Percentiles rank a stretch among this genome's conserved stretches.
phyloP scores from a whole-genome alignment of 2,113 vertebrate species.

The Urocynchramus pylzowi region DNA sequence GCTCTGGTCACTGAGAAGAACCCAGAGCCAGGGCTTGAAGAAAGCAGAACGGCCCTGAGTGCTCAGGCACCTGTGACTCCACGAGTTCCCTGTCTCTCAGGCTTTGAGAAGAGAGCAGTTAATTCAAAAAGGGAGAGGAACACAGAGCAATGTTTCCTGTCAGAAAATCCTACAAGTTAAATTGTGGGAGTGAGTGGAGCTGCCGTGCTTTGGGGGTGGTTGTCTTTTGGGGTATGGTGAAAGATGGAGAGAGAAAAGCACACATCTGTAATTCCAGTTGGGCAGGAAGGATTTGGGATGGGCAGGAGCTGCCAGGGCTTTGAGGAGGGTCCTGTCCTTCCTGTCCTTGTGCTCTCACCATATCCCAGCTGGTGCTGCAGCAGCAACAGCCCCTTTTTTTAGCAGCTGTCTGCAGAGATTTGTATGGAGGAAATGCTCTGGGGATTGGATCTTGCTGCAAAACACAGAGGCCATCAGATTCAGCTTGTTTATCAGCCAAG shows the following conservation, averaged over 20 bases:
- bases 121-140: neutral
- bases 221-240: neutral
- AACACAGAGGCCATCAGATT: neutral
- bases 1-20: neutral
- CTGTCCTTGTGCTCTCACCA: neutral
- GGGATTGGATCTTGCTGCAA: neutral
- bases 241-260: neutral
- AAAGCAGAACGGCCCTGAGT: neutral
- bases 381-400: neutral
- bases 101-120: neutral
- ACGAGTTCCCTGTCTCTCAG: fast-evolving
- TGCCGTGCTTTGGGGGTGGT: neutral
- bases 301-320: neutral
- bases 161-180: neutral
- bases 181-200: neutral
- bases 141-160: neutral
- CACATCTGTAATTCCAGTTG: fast-evolving
- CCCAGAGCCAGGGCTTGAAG: neutral
- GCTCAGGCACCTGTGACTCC: neutral
- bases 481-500: neutral
- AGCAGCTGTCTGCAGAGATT: neutral
- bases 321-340: neutral
- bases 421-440: neutral
- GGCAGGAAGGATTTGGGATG: neutral
- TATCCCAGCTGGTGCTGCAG: neutral